These are phyloP conservation scores for Sterna hirundo DNA, from an alignment of 2,113 vertebrate species.

Conservation along the genomic window DNA sequence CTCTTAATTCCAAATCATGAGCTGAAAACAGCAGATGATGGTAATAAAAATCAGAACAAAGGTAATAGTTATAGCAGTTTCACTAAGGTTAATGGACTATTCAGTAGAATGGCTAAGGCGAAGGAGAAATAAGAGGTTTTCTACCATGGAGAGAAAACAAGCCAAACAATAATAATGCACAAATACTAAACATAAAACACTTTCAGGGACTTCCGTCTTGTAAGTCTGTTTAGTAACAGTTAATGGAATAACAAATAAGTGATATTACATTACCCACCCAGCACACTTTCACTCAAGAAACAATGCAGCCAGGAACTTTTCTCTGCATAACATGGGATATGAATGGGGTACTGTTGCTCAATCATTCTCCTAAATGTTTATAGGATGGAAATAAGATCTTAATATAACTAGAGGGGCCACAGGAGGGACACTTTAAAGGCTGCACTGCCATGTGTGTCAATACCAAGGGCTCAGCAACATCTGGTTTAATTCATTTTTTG, in stretches of 20 bases:
- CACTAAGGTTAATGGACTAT: neutral
- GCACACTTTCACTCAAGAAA: neutral
- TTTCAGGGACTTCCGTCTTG: neutral
- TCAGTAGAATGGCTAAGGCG: neutral
- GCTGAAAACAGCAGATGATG: neutral
- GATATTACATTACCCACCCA: neutral
- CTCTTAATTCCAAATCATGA: neutral
- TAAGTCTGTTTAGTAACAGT: neutral
- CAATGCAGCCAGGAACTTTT: neutral
- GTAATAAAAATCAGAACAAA: neutral
- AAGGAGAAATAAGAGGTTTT: neutral
- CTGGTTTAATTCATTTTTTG: constrained; percentile 53
- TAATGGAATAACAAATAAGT: neutral
- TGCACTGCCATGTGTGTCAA: constrained; percentile 24
- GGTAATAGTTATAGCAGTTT: neutral
- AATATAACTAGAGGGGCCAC: constrained; percentile 6
- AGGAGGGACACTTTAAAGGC: constrained; percentile 51
- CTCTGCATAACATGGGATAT: neutral
- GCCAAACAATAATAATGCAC: neutral
- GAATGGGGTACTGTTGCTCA: neutral
- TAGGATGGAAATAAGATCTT: constrained; percentile 51
- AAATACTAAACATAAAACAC: neutral
- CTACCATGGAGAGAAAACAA: neutral
- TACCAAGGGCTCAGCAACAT: constrained; percentile 20
- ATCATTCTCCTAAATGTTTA: constrained; percentile 30